Evolutionary conservation across 35 echinoderm and acorn worm species (phyloP).

Genomic region (Heliocidaris erythrogramma): DNA sequence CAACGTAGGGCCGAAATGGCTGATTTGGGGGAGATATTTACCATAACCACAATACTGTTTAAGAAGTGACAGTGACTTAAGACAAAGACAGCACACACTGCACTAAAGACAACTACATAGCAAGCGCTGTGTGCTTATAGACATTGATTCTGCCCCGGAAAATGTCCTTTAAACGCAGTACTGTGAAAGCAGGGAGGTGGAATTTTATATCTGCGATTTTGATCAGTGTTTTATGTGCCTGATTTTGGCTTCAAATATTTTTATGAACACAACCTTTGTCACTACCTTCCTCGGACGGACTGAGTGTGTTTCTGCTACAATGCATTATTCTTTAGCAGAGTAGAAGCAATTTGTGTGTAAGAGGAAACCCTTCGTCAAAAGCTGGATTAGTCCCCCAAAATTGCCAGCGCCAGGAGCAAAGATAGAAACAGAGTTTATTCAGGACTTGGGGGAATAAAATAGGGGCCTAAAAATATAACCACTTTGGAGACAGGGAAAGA

Average conservation of each 20-base stretch:
- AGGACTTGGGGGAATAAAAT: not conserved
- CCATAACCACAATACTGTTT: not conserved
- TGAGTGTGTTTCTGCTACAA: not conserved
- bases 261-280: not conserved
- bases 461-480: not conserved
- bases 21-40: no score
- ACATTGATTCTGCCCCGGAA: no score
- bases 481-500: not conserved
- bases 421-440: constrained; percentile 12
- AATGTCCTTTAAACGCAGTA: no score
- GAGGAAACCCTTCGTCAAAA: not conserved
- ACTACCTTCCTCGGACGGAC: not conserved
- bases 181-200: no score
- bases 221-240: not conserved
- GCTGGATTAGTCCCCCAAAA: not conserved
- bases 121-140: no score
- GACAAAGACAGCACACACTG: no score
- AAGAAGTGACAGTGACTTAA: not conserved
- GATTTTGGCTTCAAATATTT: not conserved
- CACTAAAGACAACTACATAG: no score
- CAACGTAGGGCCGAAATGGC: no score
- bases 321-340: not conserved
- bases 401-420: not conserved
- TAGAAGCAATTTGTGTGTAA: not conserved
- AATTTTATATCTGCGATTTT: no score